Evolutionary conservation across 2,113 vertebrate species (phyloP).

Genomic region (Spermophilus dauricus): DNA sequence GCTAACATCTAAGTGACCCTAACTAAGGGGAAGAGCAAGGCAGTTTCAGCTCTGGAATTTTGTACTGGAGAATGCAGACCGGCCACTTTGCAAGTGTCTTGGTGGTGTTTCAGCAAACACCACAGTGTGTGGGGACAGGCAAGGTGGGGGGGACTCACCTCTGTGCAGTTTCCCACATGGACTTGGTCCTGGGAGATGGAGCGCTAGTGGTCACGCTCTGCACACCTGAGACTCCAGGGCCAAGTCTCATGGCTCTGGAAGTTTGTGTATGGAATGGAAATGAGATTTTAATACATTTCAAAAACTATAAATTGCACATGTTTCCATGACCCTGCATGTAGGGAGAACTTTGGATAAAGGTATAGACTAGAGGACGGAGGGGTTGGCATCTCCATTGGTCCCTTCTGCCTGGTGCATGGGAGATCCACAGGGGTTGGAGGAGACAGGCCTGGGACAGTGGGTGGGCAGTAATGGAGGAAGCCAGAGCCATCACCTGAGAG

Average conservation of each 20-base stretch:
- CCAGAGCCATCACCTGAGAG: not conserved
- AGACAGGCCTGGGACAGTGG: not conserved
- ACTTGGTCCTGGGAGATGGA: not conserved
- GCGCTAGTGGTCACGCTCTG: not conserved
- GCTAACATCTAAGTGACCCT: not conserved
- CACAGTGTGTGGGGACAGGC: not conserved
- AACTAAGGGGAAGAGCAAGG: not conserved
- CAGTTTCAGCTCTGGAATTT: not conserved
- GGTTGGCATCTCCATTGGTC: not conserved
- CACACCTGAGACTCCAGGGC: not conserved
- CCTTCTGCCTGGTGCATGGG: not conserved
- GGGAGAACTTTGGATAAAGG: not conserved
- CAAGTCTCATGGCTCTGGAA: not conserved
- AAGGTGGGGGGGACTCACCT: not conserved
- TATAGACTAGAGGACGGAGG: not conserved
- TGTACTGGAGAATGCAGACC: too few species aligned
- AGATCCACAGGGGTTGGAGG: not conserved
- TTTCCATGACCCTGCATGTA: not conserved
- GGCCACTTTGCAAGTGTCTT: not conserved
- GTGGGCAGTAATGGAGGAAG: not conserved
- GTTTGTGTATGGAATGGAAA: not conserved
- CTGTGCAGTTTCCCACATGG: fast-evolving
- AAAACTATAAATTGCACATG: not conserved
- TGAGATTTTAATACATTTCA: not conserved
- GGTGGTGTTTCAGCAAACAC: not conserved